These are phyloP conservation scores for Trachemys scripta DNA, from an alignment of 2,113 vertebrate species.

Conservation along the genomic window DNA sequence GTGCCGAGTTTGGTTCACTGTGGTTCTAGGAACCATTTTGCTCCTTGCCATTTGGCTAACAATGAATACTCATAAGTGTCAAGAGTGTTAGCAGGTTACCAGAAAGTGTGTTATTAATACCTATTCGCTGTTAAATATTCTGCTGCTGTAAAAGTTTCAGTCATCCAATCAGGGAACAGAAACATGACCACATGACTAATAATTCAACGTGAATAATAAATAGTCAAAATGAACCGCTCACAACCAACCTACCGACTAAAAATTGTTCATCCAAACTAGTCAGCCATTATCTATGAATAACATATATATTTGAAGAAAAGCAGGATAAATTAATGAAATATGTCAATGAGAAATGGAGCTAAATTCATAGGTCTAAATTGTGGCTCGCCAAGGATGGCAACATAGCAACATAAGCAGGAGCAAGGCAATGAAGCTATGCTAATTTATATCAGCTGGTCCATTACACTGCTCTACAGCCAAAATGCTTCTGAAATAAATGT, in stretches of 20 bases:
- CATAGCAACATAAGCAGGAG: neutral
- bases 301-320: neutral
- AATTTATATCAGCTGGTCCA: neutral
- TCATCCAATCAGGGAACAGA: neutral
- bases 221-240: neutral
- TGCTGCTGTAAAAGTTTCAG: neutral
- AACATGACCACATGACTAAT: fast-evolving
- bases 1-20: neutral
- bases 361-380: neutral
- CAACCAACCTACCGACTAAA: neutral
- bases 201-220: fast-evolving
- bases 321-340: neutral
- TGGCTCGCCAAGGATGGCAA: neutral
- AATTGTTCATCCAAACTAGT: neutral
- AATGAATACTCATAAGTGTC: neutral
- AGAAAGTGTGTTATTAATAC: neutral
- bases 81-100: neutral
- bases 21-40: neutral
- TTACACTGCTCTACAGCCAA: neutral
- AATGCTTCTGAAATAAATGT: too few relatives aligned
- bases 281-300: neutral
- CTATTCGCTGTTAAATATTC: neutral
- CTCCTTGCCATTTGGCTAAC: neutral
- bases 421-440: neutral
- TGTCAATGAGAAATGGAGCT: neutral